Percentiles rank a stretch among this genome's conserved stretches.
Evolutionary conservation across 1,140 invertebrate genomes (phyloP).

Genomic region (Eufriesea mexicana): DNA sequence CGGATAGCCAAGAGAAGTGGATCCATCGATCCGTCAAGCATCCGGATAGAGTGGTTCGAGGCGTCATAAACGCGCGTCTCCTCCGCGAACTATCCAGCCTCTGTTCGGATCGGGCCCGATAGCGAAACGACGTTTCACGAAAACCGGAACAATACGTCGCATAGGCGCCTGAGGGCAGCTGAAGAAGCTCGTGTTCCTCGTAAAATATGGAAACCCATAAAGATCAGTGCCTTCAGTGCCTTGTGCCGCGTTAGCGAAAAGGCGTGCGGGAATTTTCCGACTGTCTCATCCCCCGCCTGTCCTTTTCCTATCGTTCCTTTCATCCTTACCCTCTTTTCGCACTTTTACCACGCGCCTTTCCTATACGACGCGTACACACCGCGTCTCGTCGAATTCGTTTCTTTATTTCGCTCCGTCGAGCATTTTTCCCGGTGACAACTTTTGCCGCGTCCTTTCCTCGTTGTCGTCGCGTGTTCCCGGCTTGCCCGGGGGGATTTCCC

Average conservation of each 20-base stretch:
- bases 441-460: slow-evolving; percentile 32
- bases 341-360: too few relatives aligned
- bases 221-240: slow-evolving; percentile 60
- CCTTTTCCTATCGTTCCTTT: neutral
- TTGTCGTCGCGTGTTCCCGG: neutral
- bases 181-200: slow-evolving; percentile 61
- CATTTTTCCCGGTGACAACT: slow-evolving; percentile 40
- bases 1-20: slow-evolving; percentile 7
- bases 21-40: slow-evolving; percentile 27
- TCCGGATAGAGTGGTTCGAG: slow-evolving; percentile 14
- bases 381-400: slow-evolving; percentile 34
- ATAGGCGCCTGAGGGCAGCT: slow-evolving; percentile 42
- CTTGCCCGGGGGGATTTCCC: slow-evolving; percentile 14
- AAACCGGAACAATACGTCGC: slow-evolving; percentile 66
- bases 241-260: slow-evolving; percentile 63
- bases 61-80: slow-evolving; percentile 12
- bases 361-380: neutral
- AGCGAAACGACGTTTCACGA: slow-evolving; percentile 42
- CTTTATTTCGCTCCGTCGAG: slow-evolving; percentile 37
- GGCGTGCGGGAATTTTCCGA: slow-evolving; percentile 52
- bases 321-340: neutral
- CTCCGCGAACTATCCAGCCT: slow-evolving; percentile 11
- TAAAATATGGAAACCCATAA: slow-evolving; percentile 70
- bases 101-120: slow-evolving; percentile 18
- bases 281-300: slow-evolving; percentile 20